Percentiles rank a stretch among this genome's conserved stretches.
These are phyloP conservation scores for Parasteatoda tepidariorum DNA, from an alignment of 1,140 invertebrate species.

Conservation along the genomic window DNA sequence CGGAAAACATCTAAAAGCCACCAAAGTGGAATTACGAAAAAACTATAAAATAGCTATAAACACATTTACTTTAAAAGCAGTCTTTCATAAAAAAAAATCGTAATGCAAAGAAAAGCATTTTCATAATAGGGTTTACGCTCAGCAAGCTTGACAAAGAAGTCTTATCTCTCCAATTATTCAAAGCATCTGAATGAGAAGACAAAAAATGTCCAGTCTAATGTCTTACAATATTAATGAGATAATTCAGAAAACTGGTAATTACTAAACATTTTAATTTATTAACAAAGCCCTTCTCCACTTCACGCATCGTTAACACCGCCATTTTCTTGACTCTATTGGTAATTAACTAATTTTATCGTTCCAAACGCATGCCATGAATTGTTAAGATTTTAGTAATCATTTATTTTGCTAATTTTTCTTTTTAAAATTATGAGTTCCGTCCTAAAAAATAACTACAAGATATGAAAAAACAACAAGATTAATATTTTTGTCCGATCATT, in stretches of 20 bases:
- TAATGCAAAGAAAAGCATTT: not conserved
- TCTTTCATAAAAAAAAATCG: not conserved
- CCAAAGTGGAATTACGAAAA: no score
- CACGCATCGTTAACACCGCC: constrained; percentile 23
- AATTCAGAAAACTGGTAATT: constrained; percentile 23
- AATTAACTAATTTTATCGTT: constrained; percentile 40
- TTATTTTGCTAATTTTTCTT: no score
- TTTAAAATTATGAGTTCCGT: no score
- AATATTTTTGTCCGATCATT: no score
- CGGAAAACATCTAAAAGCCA: no score
- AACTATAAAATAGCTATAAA: no score
- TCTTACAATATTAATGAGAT: constrained; percentile 16
- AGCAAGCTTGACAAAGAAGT: constrained; percentile 22
- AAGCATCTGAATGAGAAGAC: not conserved
- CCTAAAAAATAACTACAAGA: no score
- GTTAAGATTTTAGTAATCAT: not conserved
- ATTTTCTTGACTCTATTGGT: constrained; percentile 2
- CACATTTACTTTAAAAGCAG: no score
- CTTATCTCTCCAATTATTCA: constrained; percentile 31
- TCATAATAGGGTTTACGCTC: not conserved
- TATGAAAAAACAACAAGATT: no score
- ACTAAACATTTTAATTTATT: constrained; percentile 31
- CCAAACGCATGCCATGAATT: constrained; percentile 15
- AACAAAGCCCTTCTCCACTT: constrained; percentile 5
- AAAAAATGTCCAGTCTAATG: not conserved